A percentile compares a stretch with the other conserved stretches of the same genome.
Evolutionary conservation across 2,113 vertebrate genomes (phyloP).

Genomic region (Cephalopholis sonnerati): DNA sequence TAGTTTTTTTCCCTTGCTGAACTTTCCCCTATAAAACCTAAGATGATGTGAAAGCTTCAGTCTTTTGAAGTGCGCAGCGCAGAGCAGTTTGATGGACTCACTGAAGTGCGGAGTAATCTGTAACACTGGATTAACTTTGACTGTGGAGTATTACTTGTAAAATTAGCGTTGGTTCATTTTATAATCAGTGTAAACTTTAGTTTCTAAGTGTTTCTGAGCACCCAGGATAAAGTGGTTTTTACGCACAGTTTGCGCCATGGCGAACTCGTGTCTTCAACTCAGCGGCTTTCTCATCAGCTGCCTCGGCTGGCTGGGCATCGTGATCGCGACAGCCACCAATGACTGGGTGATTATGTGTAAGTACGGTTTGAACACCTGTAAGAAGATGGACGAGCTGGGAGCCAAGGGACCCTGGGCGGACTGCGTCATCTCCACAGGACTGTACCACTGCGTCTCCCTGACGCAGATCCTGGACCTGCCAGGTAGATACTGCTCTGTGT

Average conservation of each 20-base stretch:
- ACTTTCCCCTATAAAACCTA: slow-evolving; percentile 68
- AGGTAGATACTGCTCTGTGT: slow-evolving; percentile 83
- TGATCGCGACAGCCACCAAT: slow-evolving; percentile 93
- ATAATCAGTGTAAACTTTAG: neutral
- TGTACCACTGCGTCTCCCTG: slow-evolving; percentile 93
- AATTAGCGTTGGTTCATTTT: neutral
- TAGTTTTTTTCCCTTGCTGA: slow-evolving; percentile 7
- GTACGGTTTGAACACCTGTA: slow-evolving; percentile 93
- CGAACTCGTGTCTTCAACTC: slow-evolving; percentile 91
- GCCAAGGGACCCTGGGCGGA: slow-evolving; percentile 96
- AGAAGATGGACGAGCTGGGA: slow-evolving; percentile 93
- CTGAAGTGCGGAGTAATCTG: slow-evolving; percentile 11
- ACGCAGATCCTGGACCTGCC: slow-evolving; percentile 96
- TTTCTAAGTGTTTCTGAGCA: slow-evolving; percentile 31
- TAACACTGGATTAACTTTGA: slow-evolving; percentile 64
- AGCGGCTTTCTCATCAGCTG: slow-evolving; percentile 91
- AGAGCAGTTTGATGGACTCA: slow-evolving; percentile 54
- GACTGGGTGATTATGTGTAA: slow-evolving; percentile 96
- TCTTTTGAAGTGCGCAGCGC: slow-evolving; percentile 29
- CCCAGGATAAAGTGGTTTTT: slow-evolving; percentile 4
- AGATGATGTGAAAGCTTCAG: slow-evolving; percentile 27
- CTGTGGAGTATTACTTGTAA: slow-evolving; percentile 17
- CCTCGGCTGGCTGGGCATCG: slow-evolving; percentile 93
- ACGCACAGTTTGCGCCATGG: slow-evolving; percentile 83
- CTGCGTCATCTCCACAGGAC: slow-evolving; percentile 92